phyloP scores from a whole-genome alignment of 2,113 vertebrate genomes.

The Himantopus leucocephalus region DNA sequence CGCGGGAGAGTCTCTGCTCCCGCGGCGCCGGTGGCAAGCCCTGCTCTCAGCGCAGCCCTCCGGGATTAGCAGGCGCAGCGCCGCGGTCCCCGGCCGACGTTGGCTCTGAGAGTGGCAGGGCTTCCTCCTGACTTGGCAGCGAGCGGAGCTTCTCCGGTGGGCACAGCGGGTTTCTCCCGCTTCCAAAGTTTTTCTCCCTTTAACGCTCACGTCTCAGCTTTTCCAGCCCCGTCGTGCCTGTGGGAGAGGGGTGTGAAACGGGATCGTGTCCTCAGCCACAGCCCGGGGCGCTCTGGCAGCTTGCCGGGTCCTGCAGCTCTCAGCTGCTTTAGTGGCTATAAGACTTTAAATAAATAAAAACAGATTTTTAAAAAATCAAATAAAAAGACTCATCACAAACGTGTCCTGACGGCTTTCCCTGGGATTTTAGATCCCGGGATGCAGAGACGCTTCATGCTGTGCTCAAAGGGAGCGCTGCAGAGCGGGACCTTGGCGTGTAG shows the following conservation, averaged over 20 bases:
- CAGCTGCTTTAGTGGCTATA: no score
- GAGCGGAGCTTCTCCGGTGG: background rate
- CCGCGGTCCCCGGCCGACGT: fast-evolving
- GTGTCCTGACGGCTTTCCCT: background rate
- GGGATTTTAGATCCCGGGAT: background rate
- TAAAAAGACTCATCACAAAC: background rate
- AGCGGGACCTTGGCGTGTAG: no score
- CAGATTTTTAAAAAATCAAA: background rate
- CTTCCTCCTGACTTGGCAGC: no score
- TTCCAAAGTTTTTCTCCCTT: background rate
- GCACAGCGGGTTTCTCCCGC: background rate
- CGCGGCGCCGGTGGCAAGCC: no score
- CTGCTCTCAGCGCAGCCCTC: no score
- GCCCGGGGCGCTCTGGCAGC: background rate
- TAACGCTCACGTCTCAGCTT: no score
- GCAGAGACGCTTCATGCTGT: background rate
- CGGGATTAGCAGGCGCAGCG: background rate
- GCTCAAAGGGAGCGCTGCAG: background rate
- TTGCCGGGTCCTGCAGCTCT: background rate
- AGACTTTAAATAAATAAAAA: background rate
- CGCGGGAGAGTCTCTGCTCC: background rate
- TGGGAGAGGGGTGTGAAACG: fast-evolving
- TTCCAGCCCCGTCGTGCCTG: background rate
- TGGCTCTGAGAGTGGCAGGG: no score
- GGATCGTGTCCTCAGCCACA: background rate